Evolutionary conservation across 2,113 vertebrate species (phyloP), one percentile per base, ranked within the genome.

Genomic region (Sitta europaea): DNA sequence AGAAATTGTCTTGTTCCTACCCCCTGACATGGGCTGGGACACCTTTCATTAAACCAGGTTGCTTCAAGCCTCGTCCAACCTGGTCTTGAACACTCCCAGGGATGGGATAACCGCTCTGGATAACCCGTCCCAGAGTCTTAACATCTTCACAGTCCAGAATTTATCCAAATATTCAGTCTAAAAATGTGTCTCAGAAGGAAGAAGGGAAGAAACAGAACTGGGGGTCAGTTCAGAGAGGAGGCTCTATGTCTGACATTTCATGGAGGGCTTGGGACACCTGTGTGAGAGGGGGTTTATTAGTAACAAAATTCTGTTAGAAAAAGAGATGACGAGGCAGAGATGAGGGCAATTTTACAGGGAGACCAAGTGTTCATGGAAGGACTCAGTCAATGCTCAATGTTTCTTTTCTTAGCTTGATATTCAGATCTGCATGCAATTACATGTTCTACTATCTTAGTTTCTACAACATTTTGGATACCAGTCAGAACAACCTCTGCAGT

Each of bases 181-280:
- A 77, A 85, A 71, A 28, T 9, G 2, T 63, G 6, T 57, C 13
- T 90, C 17, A 20, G 18, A 59, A 9, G 8, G n/a, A 59, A 80
- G n/a, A 58, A 63, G 27, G 29, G 22, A 54, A 8, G 7, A 31
- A 40, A 19, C 1, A 53, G 10, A 14, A 22, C 43, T 6, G 0
- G 22, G 43, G 45, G 12, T 29, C 1, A 2, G 8, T 57, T 36
- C 28, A 54, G 57, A 35, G 13, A 45, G 8, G 62, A 6, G 5
- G 2, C 4, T 58, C 47, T 38, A 8, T 4, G 0, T 19, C 1
- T 24, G 31, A n/a, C 4, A 11, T 11, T 42, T 42, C 35, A 8
- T 3, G 23, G 9, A 74, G 21, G 15, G 38, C 12, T 13, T 0
- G 36, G 3, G 8, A 71, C 4, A 20, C 18, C 8, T 29, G 1